Conservation (phyloP, 1,140 invertebrate species). For the Stegodyphus dumicola region DNA sequence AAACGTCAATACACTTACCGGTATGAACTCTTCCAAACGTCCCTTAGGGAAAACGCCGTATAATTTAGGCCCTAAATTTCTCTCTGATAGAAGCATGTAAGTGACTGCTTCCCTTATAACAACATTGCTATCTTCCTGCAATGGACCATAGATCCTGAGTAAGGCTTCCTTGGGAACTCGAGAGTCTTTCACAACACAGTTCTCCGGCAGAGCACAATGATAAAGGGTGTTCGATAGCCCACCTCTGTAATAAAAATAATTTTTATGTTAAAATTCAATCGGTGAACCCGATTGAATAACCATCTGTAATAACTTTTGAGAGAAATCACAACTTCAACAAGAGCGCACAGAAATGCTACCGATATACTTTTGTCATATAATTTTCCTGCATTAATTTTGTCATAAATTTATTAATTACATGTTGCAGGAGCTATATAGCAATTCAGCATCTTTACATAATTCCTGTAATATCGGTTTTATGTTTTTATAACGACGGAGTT, state of each 20-base stretch:
- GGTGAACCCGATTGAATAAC: too few relatives aligned
- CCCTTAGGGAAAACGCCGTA: conserved; percentile 96
- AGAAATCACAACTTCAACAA: too few relatives aligned
- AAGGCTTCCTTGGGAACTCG: conserved; percentile 78
- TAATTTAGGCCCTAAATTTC: conserved; percentile 90
- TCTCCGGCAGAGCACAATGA: conserved; percentile 70
- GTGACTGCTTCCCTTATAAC: conserved; percentile 93
- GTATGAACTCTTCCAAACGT: conserved; percentile 95
- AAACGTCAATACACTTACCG: conserved; percentile 72
- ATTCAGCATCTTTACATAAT: too few relatives aligned
- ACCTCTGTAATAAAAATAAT: conserved; percentile 68
- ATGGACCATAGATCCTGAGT: conserved; percentile 88
- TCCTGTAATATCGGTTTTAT: too few relatives aligned
- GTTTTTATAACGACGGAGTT: too few relatives aligned
- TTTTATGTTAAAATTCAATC: too few relatives aligned
- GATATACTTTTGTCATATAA: too few relatives aligned
- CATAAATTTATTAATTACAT: too few relatives aligned
- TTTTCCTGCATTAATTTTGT: too few relatives aligned
- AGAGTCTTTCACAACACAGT: conserved; percentile 65
- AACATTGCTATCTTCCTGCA: conserved; percentile 79
- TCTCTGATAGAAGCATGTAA: conserved; percentile 93
- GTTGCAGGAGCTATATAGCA: too few relatives aligned
- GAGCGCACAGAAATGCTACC: too few relatives aligned
- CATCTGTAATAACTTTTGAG: too few relatives aligned
- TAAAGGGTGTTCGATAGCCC: conserved; percentile 74